These are phyloP conservation scores for Delia radicum DNA, from an alignment of 1,140 invertebrate genomes.

Conservation along the genomic window DNA sequence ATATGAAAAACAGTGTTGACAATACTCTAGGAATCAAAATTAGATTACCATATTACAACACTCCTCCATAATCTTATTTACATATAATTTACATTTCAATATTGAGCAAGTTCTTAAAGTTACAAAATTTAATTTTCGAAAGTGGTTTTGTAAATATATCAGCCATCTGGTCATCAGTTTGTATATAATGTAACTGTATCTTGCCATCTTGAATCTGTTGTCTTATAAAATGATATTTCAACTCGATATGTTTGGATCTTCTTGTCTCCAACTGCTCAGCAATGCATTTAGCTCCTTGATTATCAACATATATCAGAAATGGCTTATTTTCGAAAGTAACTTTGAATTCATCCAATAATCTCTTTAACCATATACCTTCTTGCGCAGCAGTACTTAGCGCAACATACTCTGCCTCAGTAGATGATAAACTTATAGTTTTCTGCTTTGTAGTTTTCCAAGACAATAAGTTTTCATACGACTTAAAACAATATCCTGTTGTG, in stretches of 20 bases:
- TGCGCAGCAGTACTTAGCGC: neutral
- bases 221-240: neutral
- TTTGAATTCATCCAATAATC: neutral
- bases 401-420: neutral
- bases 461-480: neutral
- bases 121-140: neutral
- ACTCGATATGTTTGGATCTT: neutral
- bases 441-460: neutral
- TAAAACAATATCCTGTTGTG: neutral
- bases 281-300: neutral
- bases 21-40: too few species aligned
- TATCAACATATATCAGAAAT: neutral
- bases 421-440: neutral
- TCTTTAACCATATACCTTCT: neutral
- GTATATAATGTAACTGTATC: neutral
- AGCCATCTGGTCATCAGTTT: neutral
- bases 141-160: neutral
- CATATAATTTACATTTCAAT: too few species aligned
- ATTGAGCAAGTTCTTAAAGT: neutral
- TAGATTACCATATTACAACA: too few species aligned
- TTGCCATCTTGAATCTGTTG: neutral
- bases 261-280: too few species aligned
- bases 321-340: neutral
- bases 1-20: too few species aligned
- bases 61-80: too few species aligned